Evolutionary conservation across 2,888 invertebrate species (phyloP).

Genomic region (Axea sp.): DNA sequence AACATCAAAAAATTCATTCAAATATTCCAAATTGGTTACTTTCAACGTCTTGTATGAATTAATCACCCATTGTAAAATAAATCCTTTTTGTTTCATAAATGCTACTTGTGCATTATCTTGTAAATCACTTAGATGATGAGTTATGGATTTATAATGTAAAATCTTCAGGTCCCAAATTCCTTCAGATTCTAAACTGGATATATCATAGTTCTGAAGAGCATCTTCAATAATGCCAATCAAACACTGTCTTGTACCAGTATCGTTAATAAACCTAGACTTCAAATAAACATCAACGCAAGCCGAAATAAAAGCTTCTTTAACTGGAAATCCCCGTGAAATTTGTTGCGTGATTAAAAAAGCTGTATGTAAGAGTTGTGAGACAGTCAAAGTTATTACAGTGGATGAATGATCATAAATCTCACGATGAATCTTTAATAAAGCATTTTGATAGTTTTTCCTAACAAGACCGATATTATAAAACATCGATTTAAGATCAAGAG

Average conservation of each 20-base stretch:
- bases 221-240: conserved; percentile 81
- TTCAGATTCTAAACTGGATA: conserved; percentile 34
- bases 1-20: conserved; percentile 67
- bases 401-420: conserved; percentile 77
- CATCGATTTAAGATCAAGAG: conserved; percentile 81
- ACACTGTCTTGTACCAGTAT: conserved; percentile 79
- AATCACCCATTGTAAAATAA: conserved; percentile 72
- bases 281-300: conserved; percentile 85
- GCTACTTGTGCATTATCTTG: conserved; percentile 81
- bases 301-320: conserved; percentile 81
- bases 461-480: conserved; percentile 80
- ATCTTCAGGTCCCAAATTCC: conserved; percentile 23
- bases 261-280: conserved; percentile 80
- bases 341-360: conserved; percentile 84
- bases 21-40: conserved; percentile 32
- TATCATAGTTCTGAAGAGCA: conserved; percentile 79
- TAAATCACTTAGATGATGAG: conserved; percentile 79
- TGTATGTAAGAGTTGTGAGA: conserved; percentile 84
- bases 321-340: conserved; percentile 82
- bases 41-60: background rate
- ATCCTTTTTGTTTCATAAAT: conserved; percentile 82
- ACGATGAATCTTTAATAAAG: conserved; percentile 80
- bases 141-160: conserved; percentile 72
- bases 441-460: conserved; percentile 77
- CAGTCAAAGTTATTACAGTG: conserved; percentile 80